Base-by-base conservation (phyloP, 2,113 vertebrate genomes). In the Alethe diademata region DNA sequence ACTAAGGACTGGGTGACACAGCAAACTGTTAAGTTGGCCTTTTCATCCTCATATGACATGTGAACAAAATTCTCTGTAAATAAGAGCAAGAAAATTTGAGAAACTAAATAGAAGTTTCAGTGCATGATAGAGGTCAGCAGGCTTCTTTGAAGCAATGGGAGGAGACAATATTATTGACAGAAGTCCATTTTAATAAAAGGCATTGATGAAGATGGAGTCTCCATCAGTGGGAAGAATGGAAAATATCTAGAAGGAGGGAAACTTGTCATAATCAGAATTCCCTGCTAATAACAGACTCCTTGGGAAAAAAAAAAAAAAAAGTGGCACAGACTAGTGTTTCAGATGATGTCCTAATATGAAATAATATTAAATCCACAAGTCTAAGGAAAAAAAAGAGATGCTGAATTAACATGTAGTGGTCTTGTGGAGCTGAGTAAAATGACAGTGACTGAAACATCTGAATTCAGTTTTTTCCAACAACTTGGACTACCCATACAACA, bases 111-210 rank as follows among this genome's bases (percentile, higher is more conserved):
- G 38, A 65, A 69, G 2, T 19, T 61, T 17, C 50, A 73, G 11
- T 8, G 15, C 10, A 50, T 35, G 19, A 36, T 8, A 64, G 28
- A 75, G 50, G 47, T 53, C 3, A 47, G 5, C 16, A 38, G 14
- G 3, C 1, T 53, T 42, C 79, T 83, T 78, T 64, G 0, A 76
- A 67, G 25, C 5, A 83, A 40, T 40, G 2, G 0, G 3, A 1
- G 2, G 4, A 60, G 28, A 65, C 8, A 67, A 1, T n/a, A 5
- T n/a, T 57, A 40, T 40, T n/a, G 48, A n/a, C 18, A 73, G 4
- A 84, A 43, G 9, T 45, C 8, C 38, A 1, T 50, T 74, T 62
- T 15, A 43, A 42, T 22, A 64, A 81, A 78, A 74, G 11, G 0
- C 5, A 5, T 17, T 60, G 28, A 66, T 14, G 40, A 78, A 66